phyloP scores from a whole-genome alignment of 2,113 vertebrate genomes.

The Helogale parvula region DNA sequence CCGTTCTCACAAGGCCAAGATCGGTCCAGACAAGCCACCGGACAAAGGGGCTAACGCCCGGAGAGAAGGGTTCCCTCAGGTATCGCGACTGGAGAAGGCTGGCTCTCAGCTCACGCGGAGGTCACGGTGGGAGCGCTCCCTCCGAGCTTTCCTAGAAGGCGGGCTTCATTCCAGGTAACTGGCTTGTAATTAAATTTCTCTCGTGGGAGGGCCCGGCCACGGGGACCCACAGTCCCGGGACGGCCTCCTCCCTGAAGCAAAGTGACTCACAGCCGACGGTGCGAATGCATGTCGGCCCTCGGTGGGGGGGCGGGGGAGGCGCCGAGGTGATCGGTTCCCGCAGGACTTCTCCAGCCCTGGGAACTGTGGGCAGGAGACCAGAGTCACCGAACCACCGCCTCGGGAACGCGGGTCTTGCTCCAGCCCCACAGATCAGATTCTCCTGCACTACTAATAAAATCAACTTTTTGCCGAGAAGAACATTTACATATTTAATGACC shows the following conservation, averaged over 20 bases:
- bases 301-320: no score
- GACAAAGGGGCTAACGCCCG: not conserved
- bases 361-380: not conserved
- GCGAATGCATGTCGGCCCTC: not conserved
- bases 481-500: not conserved
- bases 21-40: no score
- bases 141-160: not conserved
- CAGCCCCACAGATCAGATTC: not conserved
- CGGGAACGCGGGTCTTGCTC: not conserved
- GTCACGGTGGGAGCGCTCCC: fast-evolving
- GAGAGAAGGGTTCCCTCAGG: not conserved
- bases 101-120: not conserved
- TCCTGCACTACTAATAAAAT: not conserved
- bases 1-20: not conserved
- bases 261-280: no score
- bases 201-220: not conserved
- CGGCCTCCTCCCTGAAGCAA: fast-evolving
- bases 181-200: not conserved
- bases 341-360: no score
- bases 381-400: not conserved
- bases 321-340: no score
- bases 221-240: fast-evolving
- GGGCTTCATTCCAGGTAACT: not conserved
- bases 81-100: not conserved
- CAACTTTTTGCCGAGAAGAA: not conserved